Evolutionary conservation across 2,888 invertebrate species (phyloP), one percentile per base, ranked within the genome.

Genomic region (Chironomus tentans): DNA sequence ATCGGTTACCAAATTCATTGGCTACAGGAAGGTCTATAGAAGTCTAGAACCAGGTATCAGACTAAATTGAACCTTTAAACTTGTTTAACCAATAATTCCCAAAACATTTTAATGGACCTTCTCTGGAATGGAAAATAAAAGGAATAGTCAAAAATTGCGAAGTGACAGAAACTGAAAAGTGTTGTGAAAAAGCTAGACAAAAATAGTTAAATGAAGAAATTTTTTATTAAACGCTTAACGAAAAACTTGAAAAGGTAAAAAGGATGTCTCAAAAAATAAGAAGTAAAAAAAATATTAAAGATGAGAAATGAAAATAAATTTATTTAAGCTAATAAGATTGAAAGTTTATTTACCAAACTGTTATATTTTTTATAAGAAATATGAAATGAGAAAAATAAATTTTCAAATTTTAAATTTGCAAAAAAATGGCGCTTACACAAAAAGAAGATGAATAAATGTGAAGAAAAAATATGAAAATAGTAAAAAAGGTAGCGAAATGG

Each of bases 341-440:
- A 38, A 73, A 62, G 28, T 73, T 73, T 73, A 73, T 73, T 73
- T 73, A 73, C 72, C 13, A 21, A 56, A 56, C 71, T 71, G 62
- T 74, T 46, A 65, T 62, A 74, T 74, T 62, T 38, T 74, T 74
- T 74, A 68, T 74, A 68, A 68, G 3, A 68, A 65, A 68, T 38
- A 10, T 38, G 38, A 38, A 38, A 28, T 28, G 28, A 28, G 5
- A 28, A 28, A 24, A 28, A 38, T 38, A 38, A 38, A 38, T 38
- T 38, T 38, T 72, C n/a, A 70, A 12, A 68, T 46, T 65, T 68
- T 68, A 48, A 68, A 24, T 65, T 65, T 65, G 65, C 65, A 24
- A 65, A 24, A 65, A 22, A 21, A 65, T 22, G 12, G 21, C 24
- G 62, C 62, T 65, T 65, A 62, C 62, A 12, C 15, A 13, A 21